Evolutionary conservation across 2,888 invertebrate genomes (phyloP), one percentile per base, ranked within the genome.

Genomic region (Tyria jacobaeae): DNA sequence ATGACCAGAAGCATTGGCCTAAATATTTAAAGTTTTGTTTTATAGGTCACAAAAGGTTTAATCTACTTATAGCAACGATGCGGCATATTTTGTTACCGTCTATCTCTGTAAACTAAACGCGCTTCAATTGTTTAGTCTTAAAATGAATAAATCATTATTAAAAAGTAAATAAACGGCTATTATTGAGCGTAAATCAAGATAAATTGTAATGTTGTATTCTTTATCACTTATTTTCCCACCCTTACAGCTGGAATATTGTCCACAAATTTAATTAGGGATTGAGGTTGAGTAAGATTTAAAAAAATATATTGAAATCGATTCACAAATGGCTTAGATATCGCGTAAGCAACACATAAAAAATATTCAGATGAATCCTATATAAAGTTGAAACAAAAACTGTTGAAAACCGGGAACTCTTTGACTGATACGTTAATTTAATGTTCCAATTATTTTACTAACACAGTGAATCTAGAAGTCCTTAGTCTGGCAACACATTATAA

Each of bases 1-100:
- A 41, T 56, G 35, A 6, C 39, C 34, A 25, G n/a, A 56, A 55
- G 51, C 55, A 15, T n/a, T 61, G 61, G 56, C 61, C 61, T 61
- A 61, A 51, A 37, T 61, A 51, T 60, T 54, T 51, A 9, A 25
- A 57, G 24, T 25, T 34, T 24, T 49, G n/a, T n/a, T 48, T 48
- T 61, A 25, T 55, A 44, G 56, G 50, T 34, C 51, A 17, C 10
- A 44, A 61, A 17, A 55, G 53, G 49, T 56, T n/a, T 47, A 27
- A 44, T 25, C 60, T 21, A 25, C 5, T 37, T 41, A 14, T 39
- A 31, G 4, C 27, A 31, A 31, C 27, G 7, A 31, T 6, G 27
- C 7, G 6, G 6, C 3, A 31, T 2, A 6, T 44, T 44, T 21
- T 9, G 17, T 44, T n/a, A n/a, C n/a, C n/a, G n/a, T n/a, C n/a